These are phyloP conservation scores for Aproaerema taeniolella DNA, from an alignment of 2,888 invertebrate genomes.

Conservation along the genomic window DNA sequence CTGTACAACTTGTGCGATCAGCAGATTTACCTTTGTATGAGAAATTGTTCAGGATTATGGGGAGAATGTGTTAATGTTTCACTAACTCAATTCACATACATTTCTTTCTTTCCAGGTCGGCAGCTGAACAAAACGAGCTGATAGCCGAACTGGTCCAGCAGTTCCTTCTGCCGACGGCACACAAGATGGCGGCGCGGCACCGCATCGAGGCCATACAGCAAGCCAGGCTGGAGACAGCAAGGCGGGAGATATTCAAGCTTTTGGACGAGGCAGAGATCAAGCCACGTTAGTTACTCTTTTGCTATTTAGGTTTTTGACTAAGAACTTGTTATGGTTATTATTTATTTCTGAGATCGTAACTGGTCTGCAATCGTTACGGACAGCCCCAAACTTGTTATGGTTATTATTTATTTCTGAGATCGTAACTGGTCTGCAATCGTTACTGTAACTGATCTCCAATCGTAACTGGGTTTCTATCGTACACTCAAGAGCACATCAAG, in stretches of 20 bases:
- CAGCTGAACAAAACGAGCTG: slow-evolving; percentile 71
- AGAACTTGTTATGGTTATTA: too few relatives aligned
- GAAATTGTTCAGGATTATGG: neutral
- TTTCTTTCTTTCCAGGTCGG: slow-evolving; percentile 36
- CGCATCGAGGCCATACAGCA: slow-evolving; percentile 38
- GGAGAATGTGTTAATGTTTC: neutral
- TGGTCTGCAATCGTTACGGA: too few relatives aligned
- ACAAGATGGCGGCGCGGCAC: slow-evolving; percentile 43
- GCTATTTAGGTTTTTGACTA: too few relatives aligned
- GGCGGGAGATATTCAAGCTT: slow-evolving; percentile 40
- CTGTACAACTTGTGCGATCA: too few relatives aligned
- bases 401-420: too few relatives aligned
- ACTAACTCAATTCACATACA: too few relatives aligned
- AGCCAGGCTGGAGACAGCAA: slow-evolving; percentile 36
- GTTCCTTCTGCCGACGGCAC: slow-evolving; percentile 74
- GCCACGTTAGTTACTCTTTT: slow-evolving; percentile 31
- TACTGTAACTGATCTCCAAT: too few relatives aligned
- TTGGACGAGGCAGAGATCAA: slow-evolving; percentile 39
- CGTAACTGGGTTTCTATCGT: too few relatives aligned
- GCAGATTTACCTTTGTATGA: neutral
- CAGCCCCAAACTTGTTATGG: too few relatives aligned
- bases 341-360: too few relatives aligned
- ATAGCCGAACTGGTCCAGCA: slow-evolving; percentile 78
- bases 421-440: too few relatives aligned
- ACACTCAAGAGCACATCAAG: too few relatives aligned